Evolutionary conservation across 2,113 vertebrate genomes (phyloP).

Genomic region (Stigmatopora argus): DNA sequence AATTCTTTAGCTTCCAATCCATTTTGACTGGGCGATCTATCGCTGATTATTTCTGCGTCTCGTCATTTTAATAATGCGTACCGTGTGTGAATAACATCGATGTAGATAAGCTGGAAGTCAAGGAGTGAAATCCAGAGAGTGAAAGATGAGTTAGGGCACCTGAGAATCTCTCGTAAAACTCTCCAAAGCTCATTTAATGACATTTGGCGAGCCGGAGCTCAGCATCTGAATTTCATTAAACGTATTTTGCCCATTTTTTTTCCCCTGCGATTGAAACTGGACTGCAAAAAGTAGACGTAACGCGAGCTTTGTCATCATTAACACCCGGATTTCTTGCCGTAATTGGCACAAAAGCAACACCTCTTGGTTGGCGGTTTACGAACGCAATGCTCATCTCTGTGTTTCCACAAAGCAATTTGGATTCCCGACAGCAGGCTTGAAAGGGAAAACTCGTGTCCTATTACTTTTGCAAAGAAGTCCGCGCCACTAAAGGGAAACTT

Average conservation of each 20-base stretch:
- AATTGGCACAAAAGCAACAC: constrained; percentile 75
- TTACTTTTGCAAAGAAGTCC: constrained; percentile 60
- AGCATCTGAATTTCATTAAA: constrained; percentile 77
- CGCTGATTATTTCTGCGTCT: no score
- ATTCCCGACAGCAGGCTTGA: constrained; percentile 49
- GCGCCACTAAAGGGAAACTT: constrained; percentile 54
- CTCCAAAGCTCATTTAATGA: constrained; percentile 76
- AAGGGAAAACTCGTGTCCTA: constrained; percentile 63
- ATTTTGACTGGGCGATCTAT: no score
- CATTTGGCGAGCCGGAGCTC: constrained; percentile 68
- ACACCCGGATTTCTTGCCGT: constrained; percentile 65
- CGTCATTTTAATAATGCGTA: no score
- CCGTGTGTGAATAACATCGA: no score
- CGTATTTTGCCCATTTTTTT: constrained; percentile 69
- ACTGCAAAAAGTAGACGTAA: constrained; percentile 75
- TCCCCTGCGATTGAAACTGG: constrained; percentile 63
- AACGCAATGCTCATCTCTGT: constrained; percentile 54
- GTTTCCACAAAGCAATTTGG: constrained; percentile 66
- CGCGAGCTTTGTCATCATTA: constrained; percentile 60
- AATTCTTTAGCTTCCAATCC: no score
- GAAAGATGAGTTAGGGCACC: constrained; percentile 55
- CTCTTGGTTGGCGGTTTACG: constrained; percentile 58
- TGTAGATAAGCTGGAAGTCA: no score
- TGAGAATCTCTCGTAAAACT: constrained; percentile 63
- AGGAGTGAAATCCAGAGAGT: no score